These are phyloP conservation scores for Sphyrna mokarran DNA, from an alignment of 2,113 vertebrate genomes.

Conservation along the genomic window DNA sequence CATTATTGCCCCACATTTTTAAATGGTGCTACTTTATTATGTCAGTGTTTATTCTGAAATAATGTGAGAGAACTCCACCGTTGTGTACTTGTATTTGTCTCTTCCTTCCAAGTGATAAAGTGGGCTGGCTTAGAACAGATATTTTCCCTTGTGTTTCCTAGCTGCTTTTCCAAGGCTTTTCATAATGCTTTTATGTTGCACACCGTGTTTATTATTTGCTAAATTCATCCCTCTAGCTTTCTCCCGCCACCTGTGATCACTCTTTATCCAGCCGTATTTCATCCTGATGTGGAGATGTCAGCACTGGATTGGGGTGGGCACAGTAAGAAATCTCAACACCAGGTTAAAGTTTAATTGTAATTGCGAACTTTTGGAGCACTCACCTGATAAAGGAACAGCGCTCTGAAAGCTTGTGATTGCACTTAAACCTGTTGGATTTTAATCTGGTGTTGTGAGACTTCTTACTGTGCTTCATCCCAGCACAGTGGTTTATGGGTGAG, in stretches of 20 bases:
- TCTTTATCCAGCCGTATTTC: background rate
- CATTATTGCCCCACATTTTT: background rate
- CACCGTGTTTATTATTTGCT: background rate
- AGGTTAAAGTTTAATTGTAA: too few relatives aligned
- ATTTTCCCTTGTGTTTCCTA: background rate
- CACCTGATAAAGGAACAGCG: too few relatives aligned
- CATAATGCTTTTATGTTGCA: background rate
- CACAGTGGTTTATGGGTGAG: background rate
- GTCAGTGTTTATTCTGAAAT: background rate
- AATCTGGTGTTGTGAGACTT: too few relatives aligned
- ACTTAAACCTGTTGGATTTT: too few relatives aligned
- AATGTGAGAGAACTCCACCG: background rate
- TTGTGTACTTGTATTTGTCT: background rate
- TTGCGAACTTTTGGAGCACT: too few relatives aligned
- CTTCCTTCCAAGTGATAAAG: background rate
- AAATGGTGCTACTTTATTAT: background rate
- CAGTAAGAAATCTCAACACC: too few relatives aligned
- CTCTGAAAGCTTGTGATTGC: too few relatives aligned
- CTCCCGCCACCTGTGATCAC: background rate
- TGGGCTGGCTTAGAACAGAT: background rate
- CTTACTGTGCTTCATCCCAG: background rate
- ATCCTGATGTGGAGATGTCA: too few relatives aligned
- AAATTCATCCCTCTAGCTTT: background rate
- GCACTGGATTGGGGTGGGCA: too few relatives aligned
- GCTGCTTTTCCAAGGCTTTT: background rate